A percentile compares a stretch with the other conserved stretches of the same genome.
These are phyloP conservation scores for Microtus californicus DNA, from an alignment of 2,797 vertebrate species.

Conservation along the genomic window DNA sequence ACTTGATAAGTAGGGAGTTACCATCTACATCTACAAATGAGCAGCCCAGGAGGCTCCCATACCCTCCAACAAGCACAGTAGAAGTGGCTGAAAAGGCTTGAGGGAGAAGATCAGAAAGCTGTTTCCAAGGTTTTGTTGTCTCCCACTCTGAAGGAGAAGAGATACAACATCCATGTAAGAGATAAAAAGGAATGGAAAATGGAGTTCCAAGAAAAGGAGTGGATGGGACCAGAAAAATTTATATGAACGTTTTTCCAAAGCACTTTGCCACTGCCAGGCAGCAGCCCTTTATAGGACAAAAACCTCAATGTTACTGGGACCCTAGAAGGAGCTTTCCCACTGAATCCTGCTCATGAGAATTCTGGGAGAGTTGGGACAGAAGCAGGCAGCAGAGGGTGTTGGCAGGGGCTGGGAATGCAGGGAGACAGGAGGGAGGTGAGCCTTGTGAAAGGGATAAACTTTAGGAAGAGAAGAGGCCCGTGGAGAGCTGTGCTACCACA, in stretches of 20 bases:
- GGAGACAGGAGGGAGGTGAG: not conserved
- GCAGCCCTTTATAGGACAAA: not conserved
- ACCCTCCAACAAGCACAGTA: not conserved
- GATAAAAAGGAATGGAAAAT: too few species aligned
- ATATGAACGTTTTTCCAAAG: not conserved
- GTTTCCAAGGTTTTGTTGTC: not conserved
- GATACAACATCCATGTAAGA: not conserved
- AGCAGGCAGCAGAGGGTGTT: not conserved
- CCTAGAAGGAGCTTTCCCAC: not conserved
- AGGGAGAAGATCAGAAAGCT: not conserved
- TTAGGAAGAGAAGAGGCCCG: not conserved
- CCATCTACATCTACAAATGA: too few species aligned
- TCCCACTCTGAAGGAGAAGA: not conserved
- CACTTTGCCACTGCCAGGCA: not conserved
- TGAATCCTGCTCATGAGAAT: not conserved
- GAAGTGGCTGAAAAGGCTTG: not conserved
- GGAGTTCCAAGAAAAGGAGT: not conserved
- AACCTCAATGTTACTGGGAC: not conserved
- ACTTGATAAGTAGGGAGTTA: too few species aligned
- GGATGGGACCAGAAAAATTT: not conserved
- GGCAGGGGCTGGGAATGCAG: too few species aligned
- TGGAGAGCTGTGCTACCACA: too few species aligned
- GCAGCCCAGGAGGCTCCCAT: not conserved
- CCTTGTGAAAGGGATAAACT: not conserved
- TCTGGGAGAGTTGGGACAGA: not conserved